Evolutionary conservation across 2,113 vertebrate species (phyloP), one percentile per base, ranked within the genome.

Genomic region (Pipra filicauda): DNA sequence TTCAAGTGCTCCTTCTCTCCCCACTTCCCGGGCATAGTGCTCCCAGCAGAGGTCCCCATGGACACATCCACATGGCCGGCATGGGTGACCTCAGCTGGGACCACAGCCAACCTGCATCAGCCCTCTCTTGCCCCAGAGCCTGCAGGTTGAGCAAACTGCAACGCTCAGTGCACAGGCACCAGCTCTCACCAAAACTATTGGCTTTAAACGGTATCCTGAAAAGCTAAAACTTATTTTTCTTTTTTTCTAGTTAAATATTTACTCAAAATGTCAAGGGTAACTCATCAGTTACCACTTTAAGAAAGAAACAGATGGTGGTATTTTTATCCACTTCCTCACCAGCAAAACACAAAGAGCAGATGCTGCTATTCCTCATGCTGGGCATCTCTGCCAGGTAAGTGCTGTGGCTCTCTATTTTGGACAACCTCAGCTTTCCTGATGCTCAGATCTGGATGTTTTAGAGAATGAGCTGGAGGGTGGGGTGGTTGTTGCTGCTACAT

Each of bases 211-310:
- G 11, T 7, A 89, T 46, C 54, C 23, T 43, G 33, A 85, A 82
- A 91, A 92, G 31, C 55, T 66, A 72, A 26, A 79, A 57, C 69
- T 52, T 27, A 67, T 92, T 96, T 89, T 39, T 41, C 10, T 49
- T 74, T 64, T 61, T 65, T 83, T 15, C 57, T 91, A 27, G 62
- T 91, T 91, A 95, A 95, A 96, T 94, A 97, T 94, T 95, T 96
- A 95, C 87, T 88, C 4, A 0, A 87, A 88, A 89, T 89, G 86
- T 93, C 95, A 85, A 89, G 91, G 87, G 74, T 67, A 85, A 93
- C 76, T 94, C 93, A 73, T 79, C 86, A 89, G 73, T 87, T 85
- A 78, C 49, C 55, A n/a, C 87, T 69, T 91, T 39, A n/a, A 95
- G 91, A 88, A 48, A 59, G 73, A 93, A 96, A 78, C 85, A 96